Conservation (phyloP, 2,797 vertebrate species). For the Onychomys torridus region DNA sequence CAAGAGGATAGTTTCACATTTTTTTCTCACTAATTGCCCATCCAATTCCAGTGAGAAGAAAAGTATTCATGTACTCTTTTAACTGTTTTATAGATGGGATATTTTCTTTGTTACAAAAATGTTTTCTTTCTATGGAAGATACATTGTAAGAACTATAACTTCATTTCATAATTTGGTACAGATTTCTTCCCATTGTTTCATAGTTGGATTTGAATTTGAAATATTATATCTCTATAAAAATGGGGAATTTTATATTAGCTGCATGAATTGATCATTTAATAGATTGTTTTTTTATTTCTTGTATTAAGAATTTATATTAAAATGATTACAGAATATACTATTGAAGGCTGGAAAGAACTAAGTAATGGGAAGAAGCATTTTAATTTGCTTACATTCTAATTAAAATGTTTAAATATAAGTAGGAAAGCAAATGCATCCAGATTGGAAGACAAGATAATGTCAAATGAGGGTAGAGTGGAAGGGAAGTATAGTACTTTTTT, state of each 20-base stretch:
- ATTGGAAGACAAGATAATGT: not conserved
- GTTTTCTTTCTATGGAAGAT: not conserved
- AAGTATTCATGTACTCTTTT: not conserved
- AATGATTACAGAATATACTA: not conserved
- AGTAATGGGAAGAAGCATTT: not conserved
- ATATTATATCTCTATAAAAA: not conserved
- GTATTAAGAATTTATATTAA: not conserved
- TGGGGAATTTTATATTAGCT: not conserved
- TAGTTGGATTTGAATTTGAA: not conserved
- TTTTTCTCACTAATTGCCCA: not conserved
- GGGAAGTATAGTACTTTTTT: not conserved
- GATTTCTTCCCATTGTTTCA: not conserved
- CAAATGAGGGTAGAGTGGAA: not conserved
- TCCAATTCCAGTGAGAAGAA: not conserved
- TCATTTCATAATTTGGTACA: not conserved
- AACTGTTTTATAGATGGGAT: not conserved
- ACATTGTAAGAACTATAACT: not conserved
- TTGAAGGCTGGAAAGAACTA: not conserved
- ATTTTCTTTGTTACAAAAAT: not conserved
- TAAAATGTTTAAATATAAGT: not conserved
- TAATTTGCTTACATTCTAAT: not conserved
- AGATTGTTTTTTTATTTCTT: not conserved
- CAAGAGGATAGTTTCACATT: not conserved
- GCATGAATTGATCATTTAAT: not conserved
- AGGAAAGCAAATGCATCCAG: not conserved